Evolutionary conservation across 2,888 invertebrate species (phyloP).

Genomic region (Cheilosia urbana): DNA sequence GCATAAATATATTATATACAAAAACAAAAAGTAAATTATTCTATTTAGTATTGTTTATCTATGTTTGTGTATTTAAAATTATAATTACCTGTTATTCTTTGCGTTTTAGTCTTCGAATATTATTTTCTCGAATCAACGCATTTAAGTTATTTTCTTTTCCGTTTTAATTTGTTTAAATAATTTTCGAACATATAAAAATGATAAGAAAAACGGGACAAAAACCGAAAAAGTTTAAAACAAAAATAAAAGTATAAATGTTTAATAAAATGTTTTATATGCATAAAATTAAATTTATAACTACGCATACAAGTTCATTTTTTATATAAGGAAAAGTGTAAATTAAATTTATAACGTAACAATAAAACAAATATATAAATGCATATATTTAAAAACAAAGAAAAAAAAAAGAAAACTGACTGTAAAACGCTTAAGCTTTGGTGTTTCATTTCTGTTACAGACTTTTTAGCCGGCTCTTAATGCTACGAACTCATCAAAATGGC

Average conservation of each 20-base stretch:
- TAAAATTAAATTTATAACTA: conserved; percentile 61
- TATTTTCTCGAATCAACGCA: conserved; percentile 69
- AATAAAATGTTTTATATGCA: conserved; percentile 75
- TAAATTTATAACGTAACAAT: conserved; percentile 75
- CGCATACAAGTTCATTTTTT: conserved; percentile 74
- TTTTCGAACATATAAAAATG: conserved; percentile 37
- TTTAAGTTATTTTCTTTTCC: conserved; percentile 57
- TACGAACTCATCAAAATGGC: no score
- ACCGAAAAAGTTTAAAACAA: conserved; percentile 31
- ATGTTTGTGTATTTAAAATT: conserved; percentile 69
- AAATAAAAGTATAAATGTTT: conserved; percentile 66
- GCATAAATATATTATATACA: conserved; percentile 70
- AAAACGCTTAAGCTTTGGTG: conserved; percentile 55
- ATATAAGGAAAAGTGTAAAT: conserved; percentile 74
- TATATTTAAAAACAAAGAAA: conserved; percentile 67
- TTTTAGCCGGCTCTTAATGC: no score
- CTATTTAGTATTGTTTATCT: conserved; percentile 71
- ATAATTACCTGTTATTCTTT: conserved; percentile 70
- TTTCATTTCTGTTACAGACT: conserved; percentile 26
- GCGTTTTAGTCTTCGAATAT: conserved; percentile 69
- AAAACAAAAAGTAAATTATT: conserved; percentile 64
- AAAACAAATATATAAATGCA: conserved; percentile 74
- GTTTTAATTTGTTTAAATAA: conserved; percentile 5
- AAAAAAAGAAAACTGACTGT: conserved; percentile 53
- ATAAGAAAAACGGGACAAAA: conserved; percentile 27